Percentiles rank a stretch among this genome's conserved stretches.
Conservation (phyloP, 2,113 vertebrate species). For the Motacilla tschutschensis region DNA sequence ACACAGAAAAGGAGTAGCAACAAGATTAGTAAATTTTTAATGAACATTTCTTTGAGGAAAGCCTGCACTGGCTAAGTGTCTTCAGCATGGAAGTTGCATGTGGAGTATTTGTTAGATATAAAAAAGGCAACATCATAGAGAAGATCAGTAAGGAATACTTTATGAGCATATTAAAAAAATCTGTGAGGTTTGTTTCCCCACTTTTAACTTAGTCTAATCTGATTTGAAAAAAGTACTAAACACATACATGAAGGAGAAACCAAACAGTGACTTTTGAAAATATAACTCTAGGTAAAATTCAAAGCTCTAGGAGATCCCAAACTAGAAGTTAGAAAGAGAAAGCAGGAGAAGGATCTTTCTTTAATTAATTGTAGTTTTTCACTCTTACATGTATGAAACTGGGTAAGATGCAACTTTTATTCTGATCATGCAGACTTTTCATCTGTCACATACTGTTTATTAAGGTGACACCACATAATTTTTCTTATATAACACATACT, state of each 20-base stretch:
- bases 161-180: neutral
- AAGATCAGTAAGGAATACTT: neutral
- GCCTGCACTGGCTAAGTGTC: neutral
- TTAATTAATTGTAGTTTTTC: neutral
- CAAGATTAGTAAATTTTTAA: neutral
- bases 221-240: neutral
- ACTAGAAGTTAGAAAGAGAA: neutral
- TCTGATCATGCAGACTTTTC: neutral
- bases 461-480: neutral
- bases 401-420: neutral
- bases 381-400: neutral
- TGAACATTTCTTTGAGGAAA: neutral
- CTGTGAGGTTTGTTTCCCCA: neutral
- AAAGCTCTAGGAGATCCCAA: neutral
- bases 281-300: neutral
- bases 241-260: neutral
- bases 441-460: neutral
- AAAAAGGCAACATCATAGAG: neutral
- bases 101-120: neutral
- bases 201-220: neutral
- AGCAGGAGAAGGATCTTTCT: neutral
- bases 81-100: neutral
- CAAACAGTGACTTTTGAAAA: neutral
- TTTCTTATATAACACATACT: neutral
- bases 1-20: neutral